These are phyloP conservation scores for Masticophis lateralis DNA, from an alignment of 2,797 vertebrate species.

Conservation along the genomic window DNA sequence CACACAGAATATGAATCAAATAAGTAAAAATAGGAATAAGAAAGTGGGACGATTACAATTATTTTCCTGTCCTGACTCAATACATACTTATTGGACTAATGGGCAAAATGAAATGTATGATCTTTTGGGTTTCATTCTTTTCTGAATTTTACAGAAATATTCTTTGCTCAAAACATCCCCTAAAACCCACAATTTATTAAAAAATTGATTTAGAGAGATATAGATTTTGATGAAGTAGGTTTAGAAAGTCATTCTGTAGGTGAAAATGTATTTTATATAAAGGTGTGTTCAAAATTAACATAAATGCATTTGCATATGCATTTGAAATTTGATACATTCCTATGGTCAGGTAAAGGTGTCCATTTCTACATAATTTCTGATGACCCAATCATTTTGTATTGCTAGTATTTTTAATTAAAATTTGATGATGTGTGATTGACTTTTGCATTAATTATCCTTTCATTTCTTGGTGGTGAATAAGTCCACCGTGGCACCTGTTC, in stretches of 20 bases:
- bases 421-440: background rate
- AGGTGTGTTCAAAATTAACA: background rate
- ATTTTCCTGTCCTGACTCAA: background rate
- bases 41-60: background rate
- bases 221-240: background rate
- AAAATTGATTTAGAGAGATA: background rate
- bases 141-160: background rate
- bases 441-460: background rate
- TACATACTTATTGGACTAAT: background rate
- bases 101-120: background rate
- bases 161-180: background rate
- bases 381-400: background rate
- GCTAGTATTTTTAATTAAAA: background rate
- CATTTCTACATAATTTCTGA: background rate
- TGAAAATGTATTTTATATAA: background rate
- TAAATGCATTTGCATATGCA: background rate
- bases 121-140: background rate
- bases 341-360: background rate
- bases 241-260: background rate
- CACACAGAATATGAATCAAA: background rate
- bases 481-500: background rate
- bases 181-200: background rate
- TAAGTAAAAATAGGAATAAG: background rate
- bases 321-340: background rate
- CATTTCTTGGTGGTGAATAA: background rate